Conservation (phyloP, 2,113 vertebrate species). For the Coracopsis vasa region DNA sequence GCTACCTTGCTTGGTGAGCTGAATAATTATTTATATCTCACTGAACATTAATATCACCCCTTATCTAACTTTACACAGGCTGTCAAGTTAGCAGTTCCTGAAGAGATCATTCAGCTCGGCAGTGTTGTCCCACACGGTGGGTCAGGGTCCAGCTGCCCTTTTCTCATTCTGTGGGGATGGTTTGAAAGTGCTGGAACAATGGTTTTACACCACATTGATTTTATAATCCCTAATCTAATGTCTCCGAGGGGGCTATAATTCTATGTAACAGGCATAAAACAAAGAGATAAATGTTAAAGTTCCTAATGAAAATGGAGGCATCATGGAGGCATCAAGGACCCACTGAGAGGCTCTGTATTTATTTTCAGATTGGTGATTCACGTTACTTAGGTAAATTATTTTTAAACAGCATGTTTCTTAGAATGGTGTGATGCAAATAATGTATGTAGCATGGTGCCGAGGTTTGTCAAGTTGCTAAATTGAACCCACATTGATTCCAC, state of each 20-base stretch:
- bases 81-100: slow-evolving; percentile 23
- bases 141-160: slow-evolving; percentile 39
- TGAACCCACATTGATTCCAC: background rate
- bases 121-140: background rate
- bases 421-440: background rate
- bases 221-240: slow-evolving; percentile 69
- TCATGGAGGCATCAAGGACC: slow-evolving; percentile 13
- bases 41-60: slow-evolving; percentile 27
- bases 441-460: background rate
- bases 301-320: slow-evolving; percentile 47
- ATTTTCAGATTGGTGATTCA: background rate
- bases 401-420: slow-evolving; percentile 33
- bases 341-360: slow-evolving; percentile 23
- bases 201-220: slow-evolving; percentile 61
- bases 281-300: slow-evolving; percentile 63
- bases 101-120: slow-evolving; percentile 6
- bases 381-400: background rate
- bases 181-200: slow-evolving; percentile 60
- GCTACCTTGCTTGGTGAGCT: slow-evolving; percentile 59
- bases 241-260: slow-evolving; percentile 54
- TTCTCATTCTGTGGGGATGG: slow-evolving; percentile 42
- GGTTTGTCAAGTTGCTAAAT: background rate
- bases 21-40: slow-evolving; percentile 71
- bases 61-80: slow-evolving; percentile 70
- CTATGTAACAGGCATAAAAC: slow-evolving; percentile 53